phyloP scores from a whole-genome alignment of 1,140 invertebrate species.

The Paraescarpia echinospica region DNA sequence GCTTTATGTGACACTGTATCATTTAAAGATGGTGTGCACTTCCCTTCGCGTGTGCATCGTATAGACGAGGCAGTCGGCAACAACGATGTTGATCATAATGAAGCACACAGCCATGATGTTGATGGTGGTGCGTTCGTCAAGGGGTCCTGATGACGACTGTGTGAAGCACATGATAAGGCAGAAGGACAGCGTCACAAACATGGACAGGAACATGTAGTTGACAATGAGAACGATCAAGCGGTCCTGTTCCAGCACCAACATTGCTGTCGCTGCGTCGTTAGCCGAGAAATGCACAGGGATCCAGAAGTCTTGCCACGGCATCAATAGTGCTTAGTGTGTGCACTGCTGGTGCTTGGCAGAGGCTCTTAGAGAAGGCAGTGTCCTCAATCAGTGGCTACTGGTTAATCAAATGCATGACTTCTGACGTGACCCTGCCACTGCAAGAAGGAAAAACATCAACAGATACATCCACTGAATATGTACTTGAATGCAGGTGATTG shows the following conservation, averaged over 20 bases:
- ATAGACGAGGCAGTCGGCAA: slow-evolving; percentile 48
- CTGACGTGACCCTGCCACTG: not conserved
- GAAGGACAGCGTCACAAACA: slow-evolving; percentile 43
- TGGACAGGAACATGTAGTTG: slow-evolving; percentile 48
- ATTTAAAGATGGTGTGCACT: slow-evolving; percentile 9
- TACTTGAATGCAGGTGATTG: not conserved
- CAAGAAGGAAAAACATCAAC: not conserved
- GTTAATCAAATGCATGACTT: not conserved
- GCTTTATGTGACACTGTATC: not conserved
- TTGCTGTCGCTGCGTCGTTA: not conserved
- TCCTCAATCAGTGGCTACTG: not conserved
- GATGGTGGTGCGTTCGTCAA: slow-evolving; percentile 40
- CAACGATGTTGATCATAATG: slow-evolving; percentile 42
- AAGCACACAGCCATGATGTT: slow-evolving; percentile 43
- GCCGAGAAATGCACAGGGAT: not conserved
- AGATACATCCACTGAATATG: not conserved
- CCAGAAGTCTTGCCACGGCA: not conserved
- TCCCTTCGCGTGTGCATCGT: slow-evolving; percentile 36
- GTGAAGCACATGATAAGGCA: slow-evolving; percentile 43
- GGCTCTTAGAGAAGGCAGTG: not conserved
- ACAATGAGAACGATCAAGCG: slow-evolving; percentile 43
- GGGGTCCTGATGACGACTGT: slow-evolving; percentile 40
- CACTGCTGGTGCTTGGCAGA: not conserved
- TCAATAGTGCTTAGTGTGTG: not conserved
- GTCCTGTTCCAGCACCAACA: slow-evolving; percentile 38